Base-by-base conservation (phyloP, 1,140 invertebrate genomes). In the Cepaea nemoralis region DNA sequence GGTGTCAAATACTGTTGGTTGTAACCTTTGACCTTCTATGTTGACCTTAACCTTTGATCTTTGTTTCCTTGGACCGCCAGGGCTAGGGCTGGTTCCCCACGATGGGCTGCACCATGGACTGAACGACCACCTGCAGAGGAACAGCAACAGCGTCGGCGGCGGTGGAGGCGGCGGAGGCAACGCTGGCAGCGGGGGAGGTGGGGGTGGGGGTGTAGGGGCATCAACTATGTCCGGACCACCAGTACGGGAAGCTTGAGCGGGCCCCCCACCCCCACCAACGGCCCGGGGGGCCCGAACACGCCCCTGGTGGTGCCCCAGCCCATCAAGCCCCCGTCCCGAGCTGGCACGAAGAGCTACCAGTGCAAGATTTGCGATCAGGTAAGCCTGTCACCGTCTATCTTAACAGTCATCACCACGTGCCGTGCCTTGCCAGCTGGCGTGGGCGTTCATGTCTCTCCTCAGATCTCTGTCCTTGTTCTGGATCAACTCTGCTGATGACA, bases 321-420 rank as follows among this genome's bases (percentile, higher is more conserved):
- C 55, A 94, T 97, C 83, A 96, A 96, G 90, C 96, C 95, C 75
- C 85, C 77, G 70, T 84, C 76, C 86, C 91, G 91, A 45, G 33
- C 78, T 78, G 82, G 85, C 14, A 85, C 83, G 71, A 88, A 88
- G 83, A 87, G 87, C 63, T 98, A 98, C 93, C 96, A 97, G 91
- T 99, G 97, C 94, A 98, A 98, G 93, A 98, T 99, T 97, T 99
- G 97, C 92, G 97, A 97, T 84, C 96, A 98, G 96, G 97, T 99
- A 92, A 94, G 95, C 27, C 10, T 1, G 50, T 2, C 22, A 55
- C 1, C 3, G 3, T 55, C n/a, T 14, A 55, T 22, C n/a, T 14
- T 55, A 14, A n/a, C n/a, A n/a, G n/a, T n/a, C n/a, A n/a, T n/a
- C n/a, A n/a, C n/a, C n/a, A n/a, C n/a, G n/a, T n/a, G n/a, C n/a